Base-by-base conservation (phyloP, 2,797 vertebrate species). In the Ambastaia sidthimunki region DNA sequence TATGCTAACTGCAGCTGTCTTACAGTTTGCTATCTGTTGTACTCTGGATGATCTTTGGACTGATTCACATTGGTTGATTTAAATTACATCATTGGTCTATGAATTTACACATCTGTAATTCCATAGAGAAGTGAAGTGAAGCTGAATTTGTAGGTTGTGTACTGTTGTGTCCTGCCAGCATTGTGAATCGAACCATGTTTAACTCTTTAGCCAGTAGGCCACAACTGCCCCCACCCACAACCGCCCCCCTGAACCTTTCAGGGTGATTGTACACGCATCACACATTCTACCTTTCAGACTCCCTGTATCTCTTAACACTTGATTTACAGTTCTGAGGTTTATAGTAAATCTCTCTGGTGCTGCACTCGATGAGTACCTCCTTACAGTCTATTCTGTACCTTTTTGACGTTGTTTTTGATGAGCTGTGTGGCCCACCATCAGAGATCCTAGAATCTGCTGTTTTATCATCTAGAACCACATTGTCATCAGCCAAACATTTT, bases 251-350 rank as follows among this genome's bases (percentile, higher is more conserved):
- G 4, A 2, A 28, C 28, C 19, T 44, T 76, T 76, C 13, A 37
- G 13, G 23, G 74, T 19, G 18, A 67, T 41, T 66, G 31, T 44
- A 67, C 62, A 66, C 3, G 9, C 31, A 44, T 13, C 19, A 16
- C 63, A 55, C 4, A 3, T 57, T 57, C n/a, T 18, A 23, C 48
- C 50, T 54, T 23, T 4, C 23, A 31, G n/a, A 59, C 54, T 72
- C 34, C 16, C 15, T 66, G 9, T 6, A 54, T 9, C n/a, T 37
- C 1, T 10, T 15, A 10, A 18, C 31, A 25, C 16, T 75, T 75
- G 65, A 21, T 66, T 37, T 76, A 25, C 48, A 41, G 50, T 76
- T 76, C 62, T 41, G 10, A 34, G 62, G 50, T 67, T 59, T 67
- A 67, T 7, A 13, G 48, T 76, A 66, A 25, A 76, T 76, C 48